A percentile compares a stretch with the other conserved stretches of the same genome.
phyloP scores from a whole-genome alignment of 2,888 invertebrate genomes.

The Carpatolechia fugitivella region DNA sequence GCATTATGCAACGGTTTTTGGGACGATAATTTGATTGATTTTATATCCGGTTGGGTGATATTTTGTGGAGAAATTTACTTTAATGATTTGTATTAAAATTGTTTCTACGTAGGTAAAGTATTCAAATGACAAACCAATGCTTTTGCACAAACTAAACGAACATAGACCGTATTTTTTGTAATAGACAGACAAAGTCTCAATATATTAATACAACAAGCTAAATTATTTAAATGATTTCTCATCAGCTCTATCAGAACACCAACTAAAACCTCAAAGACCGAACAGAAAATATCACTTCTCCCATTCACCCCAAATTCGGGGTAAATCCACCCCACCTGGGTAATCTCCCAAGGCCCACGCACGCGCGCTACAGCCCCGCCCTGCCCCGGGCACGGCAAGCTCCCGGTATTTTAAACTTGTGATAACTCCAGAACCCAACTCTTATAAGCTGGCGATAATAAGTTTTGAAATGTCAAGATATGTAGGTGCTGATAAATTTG shows the following conservation, averaged over 20 bases:
- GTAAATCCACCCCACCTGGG: not conserved
- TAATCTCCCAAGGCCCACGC: conserved; percentile 35
- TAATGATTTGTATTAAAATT: no score
- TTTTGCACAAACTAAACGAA: no score
- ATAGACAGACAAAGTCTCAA: no score
- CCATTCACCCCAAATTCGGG: not conserved
- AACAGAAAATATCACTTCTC: not conserved
- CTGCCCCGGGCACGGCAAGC: conserved; percentile 51
- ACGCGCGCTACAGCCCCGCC: conserved; percentile 66
- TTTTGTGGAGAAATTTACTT: no score
- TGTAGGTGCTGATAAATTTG: conserved; percentile 11
- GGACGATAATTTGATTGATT: not conserved
- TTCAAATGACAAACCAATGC: no score
- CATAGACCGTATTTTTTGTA: no score
- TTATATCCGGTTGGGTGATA: no score
- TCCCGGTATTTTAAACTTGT: conserved; percentile 51
- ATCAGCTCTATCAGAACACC: no score
- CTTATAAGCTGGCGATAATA: conserved; percentile 14
- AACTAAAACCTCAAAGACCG: not conserved
- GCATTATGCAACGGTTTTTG: conserved; percentile 34
- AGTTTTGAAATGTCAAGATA: conserved; percentile 24
- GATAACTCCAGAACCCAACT: conserved; percentile 28
- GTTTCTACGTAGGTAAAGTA: no score
- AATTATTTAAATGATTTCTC: no score
- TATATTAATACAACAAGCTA: no score